Evolutionary conservation across 2,888 invertebrate species (phyloP), one percentile per base, ranked within the genome.

Genomic region (Theretra japonica): DNA sequence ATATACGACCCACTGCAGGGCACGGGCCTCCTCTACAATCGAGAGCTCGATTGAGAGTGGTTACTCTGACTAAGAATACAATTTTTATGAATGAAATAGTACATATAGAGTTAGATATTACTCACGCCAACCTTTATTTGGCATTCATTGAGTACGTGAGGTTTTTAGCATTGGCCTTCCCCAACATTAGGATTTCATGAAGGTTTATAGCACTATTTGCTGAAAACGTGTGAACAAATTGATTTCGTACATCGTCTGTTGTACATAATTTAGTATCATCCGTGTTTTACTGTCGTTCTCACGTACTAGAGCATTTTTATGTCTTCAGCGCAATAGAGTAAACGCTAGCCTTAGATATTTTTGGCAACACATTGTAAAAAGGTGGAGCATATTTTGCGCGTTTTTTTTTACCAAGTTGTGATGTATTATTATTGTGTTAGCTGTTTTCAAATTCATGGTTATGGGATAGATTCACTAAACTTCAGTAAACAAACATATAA

Each of bases 181-280:
- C 21, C 50, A 28, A 41, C 50, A 50, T 72, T 68, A 72, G 28
- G 30, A 6, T 68, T 72, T 68, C 59, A 72, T 58, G 68, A 68
- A n/a, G 58, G 50, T 71, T 58, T 68, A 71, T 71, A 58, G 28
- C 57, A 33, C 33, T 65, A 58, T 71, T 28, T 71, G 56, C 28
- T 48, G 15, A 58, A 68, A 41, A 71, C 68, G 72, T 72, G 72
- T 72, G 75, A 68, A 70, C 68, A 73, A 76, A 79, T 80, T 79
- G 77, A 79, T 79, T 80, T 76, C 50, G 72, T 70, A 68, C 72
- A 70, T 72, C 75, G 74, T 58, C 72, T 75, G 21, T 68, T 71
- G 56, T 79, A 76, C 76, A 81, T 82, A 77, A 77, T 79, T 76
- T 75, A 77, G 75, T 75, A 77, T 75, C 60, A 73, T 75, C 72